phyloP scores from a whole-genome alignment of 2,113 vertebrate genomes.

The Heptranchias perlo region DNA sequence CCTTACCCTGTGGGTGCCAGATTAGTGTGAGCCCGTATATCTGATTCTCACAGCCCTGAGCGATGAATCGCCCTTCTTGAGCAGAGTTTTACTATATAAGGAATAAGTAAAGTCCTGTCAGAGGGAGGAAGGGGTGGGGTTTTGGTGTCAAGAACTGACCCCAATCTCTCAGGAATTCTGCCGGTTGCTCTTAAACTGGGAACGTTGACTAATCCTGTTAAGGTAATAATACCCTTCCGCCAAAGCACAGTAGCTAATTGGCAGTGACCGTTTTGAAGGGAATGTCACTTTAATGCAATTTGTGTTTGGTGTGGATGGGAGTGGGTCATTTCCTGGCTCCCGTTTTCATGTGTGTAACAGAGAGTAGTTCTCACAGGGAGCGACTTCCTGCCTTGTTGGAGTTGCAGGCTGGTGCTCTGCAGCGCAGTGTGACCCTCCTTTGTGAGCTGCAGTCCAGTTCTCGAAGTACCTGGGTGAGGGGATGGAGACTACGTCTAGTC shows the following conservation, averaged over 20 bases:
- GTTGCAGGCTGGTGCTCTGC: background rate
- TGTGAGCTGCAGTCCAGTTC: background rate
- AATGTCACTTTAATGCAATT: background rate
- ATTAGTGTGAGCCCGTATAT: background rate
- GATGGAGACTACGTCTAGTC: background rate
- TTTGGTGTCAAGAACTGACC: background rate
- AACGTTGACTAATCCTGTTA: background rate
- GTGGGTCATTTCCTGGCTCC: background rate
- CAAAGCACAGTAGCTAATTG: background rate
- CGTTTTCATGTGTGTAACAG: background rate
- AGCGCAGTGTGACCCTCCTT: background rate
- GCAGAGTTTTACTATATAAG: conserved; percentile 33
- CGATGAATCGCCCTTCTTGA: too few species aligned
- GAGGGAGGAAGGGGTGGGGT: background rate
- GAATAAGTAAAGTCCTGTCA: background rate
- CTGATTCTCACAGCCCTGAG: background rate
- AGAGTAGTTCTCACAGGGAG: background rate
- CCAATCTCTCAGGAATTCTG: background rate
- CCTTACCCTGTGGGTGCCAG: background rate
- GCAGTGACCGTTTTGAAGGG: too few species aligned
- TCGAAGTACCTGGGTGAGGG: background rate
- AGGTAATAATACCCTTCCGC: background rate
- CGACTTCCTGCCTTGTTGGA: background rate
- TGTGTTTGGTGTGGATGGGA: background rate
- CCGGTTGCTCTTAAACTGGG: background rate